Percentiles rank a stretch among this genome's conserved stretches.
Conservation (phyloP, 2,797 vertebrate species). For the Muscicapa comitata region DNA sequence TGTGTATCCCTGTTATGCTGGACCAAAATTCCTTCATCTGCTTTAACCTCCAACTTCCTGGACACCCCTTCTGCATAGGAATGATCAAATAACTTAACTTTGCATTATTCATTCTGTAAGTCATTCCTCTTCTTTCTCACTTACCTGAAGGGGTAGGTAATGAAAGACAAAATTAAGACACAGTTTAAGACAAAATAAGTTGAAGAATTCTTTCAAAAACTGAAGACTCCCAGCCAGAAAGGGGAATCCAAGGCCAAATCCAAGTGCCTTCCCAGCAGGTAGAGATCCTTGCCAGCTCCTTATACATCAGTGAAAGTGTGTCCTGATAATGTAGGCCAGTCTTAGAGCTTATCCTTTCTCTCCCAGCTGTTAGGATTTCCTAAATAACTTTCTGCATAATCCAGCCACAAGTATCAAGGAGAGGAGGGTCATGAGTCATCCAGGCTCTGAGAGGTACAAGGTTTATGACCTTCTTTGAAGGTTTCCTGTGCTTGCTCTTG, state of each 20-base stretch:
- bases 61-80: background rate
- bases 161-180: background rate
- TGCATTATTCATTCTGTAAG: background rate
- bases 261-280: background rate
- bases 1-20: background rate
- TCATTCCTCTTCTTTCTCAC: background rate
- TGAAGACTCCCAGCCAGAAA: background rate
- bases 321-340: constrained; percentile 42
- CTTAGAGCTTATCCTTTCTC: constrained; percentile 54
- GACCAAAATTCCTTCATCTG: background rate
- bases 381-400: constrained; percentile 40
- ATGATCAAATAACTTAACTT: background rate
- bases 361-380: constrained; percentile 58
- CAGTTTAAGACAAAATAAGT: background rate
- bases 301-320: constrained; percentile 36
- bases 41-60: background rate
- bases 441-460: background rate
- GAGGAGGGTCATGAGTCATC: background rate
- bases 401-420: constrained; percentile 30
- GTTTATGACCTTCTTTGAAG: background rate
- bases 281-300: background rate
- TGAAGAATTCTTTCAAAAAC: background rate
- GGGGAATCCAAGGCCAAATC: background rate
- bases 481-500: background rate
- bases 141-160: background rate